phyloP scores from a whole-genome alignment of 2,113 vertebrate species.

The Myotis brandtii region DNA sequence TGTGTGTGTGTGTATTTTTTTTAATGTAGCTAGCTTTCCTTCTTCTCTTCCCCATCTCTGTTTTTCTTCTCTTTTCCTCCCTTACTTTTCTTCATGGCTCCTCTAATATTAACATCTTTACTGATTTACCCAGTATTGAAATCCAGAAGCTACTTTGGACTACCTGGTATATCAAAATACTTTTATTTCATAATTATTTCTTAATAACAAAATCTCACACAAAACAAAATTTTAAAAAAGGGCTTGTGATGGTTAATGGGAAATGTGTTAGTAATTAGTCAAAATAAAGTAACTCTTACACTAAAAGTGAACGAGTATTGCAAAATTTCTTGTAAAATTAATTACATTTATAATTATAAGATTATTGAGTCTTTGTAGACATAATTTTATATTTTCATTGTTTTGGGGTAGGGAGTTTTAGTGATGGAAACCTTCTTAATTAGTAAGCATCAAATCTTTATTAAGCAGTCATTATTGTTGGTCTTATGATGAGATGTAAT shows the following conservation, averaged over 20 bases:
- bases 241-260: neutral
- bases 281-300: neutral
- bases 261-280: neutral
- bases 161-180: neutral
- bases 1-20: no score
- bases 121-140: neutral
- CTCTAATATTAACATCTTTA: neutral
- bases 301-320: neutral
- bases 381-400: neutral
- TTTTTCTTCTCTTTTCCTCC: neutral
- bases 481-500: neutral
- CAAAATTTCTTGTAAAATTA: constrained; percentile 12
- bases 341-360: neutral
- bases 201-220: neutral
- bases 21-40: neutral
- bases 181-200: constrained; percentile 8
- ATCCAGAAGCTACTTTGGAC: constrained; percentile 15
- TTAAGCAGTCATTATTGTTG: constrained; percentile 24
- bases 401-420: neutral
- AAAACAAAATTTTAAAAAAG: neutral
- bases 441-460: neutral
- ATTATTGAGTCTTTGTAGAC: neutral
- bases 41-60: neutral
- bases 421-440: neutral
- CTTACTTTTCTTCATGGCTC: neutral